phyloP scores from a whole-genome alignment of 1,140 invertebrate species.

The Helicorthomorpha holstii region DNA sequence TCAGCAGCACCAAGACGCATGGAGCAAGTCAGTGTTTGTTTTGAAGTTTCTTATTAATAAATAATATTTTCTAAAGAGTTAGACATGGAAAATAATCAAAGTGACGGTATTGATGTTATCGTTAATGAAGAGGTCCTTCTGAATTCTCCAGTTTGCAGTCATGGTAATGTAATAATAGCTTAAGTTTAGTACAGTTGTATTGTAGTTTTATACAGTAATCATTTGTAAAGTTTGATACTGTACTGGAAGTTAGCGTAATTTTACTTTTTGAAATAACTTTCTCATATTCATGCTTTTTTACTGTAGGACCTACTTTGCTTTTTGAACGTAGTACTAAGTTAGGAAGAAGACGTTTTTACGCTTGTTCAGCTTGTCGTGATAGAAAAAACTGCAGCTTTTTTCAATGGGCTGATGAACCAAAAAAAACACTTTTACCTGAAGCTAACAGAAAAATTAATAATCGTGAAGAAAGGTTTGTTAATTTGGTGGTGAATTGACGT shows the following conservation, averaged over 20 bases:
- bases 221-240: not conserved
- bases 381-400: slow-evolving; percentile 54
- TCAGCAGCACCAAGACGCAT: not conserved
- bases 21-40: not conserved
- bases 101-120: not conserved
- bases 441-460: no score
- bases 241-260: not conserved
- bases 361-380: slow-evolving; percentile 61
- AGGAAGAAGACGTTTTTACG: slow-evolving; percentile 37
- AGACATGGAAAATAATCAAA: not conserved
- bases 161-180: not conserved
- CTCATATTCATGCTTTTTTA: slow-evolving; percentile 1
- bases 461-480: no score
- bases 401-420: slow-evolving; percentile 34
- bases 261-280: not conserved
- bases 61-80: not conserved
- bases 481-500: no score
- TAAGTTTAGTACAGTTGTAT: not conserved
- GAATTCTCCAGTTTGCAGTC: not conserved
- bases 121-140: not conserved
- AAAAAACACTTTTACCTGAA: not conserved
- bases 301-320: slow-evolving; percentile 44
- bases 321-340: slow-evolving; percentile 34
- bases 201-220: not conserved
- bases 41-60: not conserved